A percentile compares a stretch with the other conserved stretches of the same genome.
Evolutionary conservation across 2,888 invertebrate genomes (phyloP).

Genomic region (Pachydiplax longipennis): DNA sequence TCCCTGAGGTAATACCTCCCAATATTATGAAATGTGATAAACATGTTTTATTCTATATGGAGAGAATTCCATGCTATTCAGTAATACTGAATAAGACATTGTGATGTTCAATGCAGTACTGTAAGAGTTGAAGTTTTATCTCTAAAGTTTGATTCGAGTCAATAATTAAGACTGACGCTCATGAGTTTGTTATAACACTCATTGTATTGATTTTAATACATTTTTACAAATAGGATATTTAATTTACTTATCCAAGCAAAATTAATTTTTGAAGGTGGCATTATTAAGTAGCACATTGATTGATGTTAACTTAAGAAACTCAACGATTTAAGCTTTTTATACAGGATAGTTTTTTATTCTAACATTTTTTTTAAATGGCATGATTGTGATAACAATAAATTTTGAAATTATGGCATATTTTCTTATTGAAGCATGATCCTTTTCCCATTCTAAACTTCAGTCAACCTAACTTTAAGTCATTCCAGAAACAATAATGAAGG

Average conservation of each 20-base stretch:
- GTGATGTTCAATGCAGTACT: not conserved
- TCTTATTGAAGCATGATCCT: not conserved
- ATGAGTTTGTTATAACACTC: not conserved
- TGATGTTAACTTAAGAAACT: not conserved
- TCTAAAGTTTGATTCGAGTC: constrained; percentile 9
- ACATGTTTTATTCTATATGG: no score
- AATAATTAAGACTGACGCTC: constrained; percentile 24
- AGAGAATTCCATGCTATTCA: no score
- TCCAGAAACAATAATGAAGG: no score
- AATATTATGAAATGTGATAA: no score
- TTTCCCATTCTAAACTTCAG: not conserved
- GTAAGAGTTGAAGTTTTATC: not conserved
- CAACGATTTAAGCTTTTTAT: not conserved
- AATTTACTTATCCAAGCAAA: not conserved
- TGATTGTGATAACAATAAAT: not conserved
- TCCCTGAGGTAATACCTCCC: no score
- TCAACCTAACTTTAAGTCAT: no score
- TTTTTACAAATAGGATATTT: not conserved
- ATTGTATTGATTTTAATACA: not conserved
- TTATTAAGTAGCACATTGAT: not conserved
- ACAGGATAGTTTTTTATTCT: not conserved
- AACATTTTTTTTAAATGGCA: not conserved
- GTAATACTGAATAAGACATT: not conserved
- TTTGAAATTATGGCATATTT: not conserved
- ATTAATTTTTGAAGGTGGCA: not conserved